Evolutionary conservation across 2,888 invertebrate genomes (phyloP), one percentile per base, ranked within the genome.

Genomic region (Bellardia bayeri): DNA sequence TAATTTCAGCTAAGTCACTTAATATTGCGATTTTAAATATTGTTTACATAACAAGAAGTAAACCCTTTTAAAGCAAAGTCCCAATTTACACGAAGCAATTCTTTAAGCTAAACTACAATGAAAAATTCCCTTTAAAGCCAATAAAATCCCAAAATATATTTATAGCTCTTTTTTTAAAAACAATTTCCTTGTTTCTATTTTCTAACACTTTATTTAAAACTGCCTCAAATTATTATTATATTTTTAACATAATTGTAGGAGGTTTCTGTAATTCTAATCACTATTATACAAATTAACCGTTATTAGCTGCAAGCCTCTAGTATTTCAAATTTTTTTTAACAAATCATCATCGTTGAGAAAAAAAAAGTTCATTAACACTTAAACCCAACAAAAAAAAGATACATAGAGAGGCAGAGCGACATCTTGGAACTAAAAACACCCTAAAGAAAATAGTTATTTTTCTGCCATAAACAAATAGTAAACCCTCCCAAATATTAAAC

Each of bases 361-460:
- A 13, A 54, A 45, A 64, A 72, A 76, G 66, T 66, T 84, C 81
- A 87, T 81, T 78, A 87, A 78, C 79, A 87, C 66, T 63, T 66
- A 33, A n/a, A 66, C 16, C 68, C 40, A 54, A 30, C n/a, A 49
- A 51, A 54, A 51, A 23, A 14, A 79, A 42, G 37, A 56, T 66
- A 58, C 0, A 58, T 58, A 8, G 33, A 42, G 13, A 68, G 7
- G 23, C 58, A 37, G 7, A 33, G 13, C 45, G 49, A 37, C 42
- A 37, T 23, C 14, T 7, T 13, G 30, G 30, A 61, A 51, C 33
- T 23, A 66, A 14, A 9, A 75, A 64, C 16, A 49, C 51, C 76
- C 63, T 45, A 14, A 76, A 40, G 75, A 76, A 51, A 76, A 14
- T 49, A 49, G 11, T 64, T 13, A 42, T 66, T n/a, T 42, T 37